Evolutionary conservation across 2,888 invertebrate species (phyloP).

Genomic region (Iselma pallidipennis): DNA sequence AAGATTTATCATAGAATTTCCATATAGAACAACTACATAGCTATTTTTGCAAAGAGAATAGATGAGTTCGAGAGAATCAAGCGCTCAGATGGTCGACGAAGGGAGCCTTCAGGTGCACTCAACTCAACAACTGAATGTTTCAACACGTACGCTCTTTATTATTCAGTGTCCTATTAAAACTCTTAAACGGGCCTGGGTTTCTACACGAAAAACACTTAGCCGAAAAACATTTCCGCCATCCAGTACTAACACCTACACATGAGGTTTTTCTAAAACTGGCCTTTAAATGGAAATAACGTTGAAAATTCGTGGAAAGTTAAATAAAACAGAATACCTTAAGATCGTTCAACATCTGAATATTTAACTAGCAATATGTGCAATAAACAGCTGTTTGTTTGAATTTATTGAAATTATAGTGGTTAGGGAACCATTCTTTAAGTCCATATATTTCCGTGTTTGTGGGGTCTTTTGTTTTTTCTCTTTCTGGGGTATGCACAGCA

Average conservation of each 20-base stretch:
- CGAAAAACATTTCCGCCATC: too few species aligned
- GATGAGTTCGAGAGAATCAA: neutral
- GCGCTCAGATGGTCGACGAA: constrained; percentile 18
- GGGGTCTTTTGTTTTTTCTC: neutral
- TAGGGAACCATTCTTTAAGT: neutral
- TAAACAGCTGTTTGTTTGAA: neutral
- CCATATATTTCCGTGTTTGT: neutral
- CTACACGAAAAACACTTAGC: constrained; percentile 15
- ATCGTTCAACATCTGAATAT: constrained; percentile 1
- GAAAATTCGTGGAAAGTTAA: neutral
- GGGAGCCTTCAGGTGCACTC: constrained; percentile 18
- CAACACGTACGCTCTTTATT: constrained; percentile 21
- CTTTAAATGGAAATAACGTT: neutral
- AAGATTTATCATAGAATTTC: constrained; percentile 5
- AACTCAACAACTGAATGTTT: constrained; percentile 14
- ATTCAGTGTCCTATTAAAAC: constrained; percentile 23
- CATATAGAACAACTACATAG: constrained; percentile 7
- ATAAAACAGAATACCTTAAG: too few species aligned
- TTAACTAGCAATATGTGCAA: neutral
- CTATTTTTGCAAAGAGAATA: constrained; percentile 4
- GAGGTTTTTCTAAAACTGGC: neutral
- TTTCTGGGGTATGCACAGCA: neutral
- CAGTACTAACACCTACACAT: neutral
- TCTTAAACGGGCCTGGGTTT: constrained; percentile 9
- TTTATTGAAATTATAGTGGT: neutral